Evolutionary conservation across 1,140 invertebrate genomes (phyloP), one percentile per base, ranked within the genome.

Genomic region (Lasioglossum baleicum): DNA sequence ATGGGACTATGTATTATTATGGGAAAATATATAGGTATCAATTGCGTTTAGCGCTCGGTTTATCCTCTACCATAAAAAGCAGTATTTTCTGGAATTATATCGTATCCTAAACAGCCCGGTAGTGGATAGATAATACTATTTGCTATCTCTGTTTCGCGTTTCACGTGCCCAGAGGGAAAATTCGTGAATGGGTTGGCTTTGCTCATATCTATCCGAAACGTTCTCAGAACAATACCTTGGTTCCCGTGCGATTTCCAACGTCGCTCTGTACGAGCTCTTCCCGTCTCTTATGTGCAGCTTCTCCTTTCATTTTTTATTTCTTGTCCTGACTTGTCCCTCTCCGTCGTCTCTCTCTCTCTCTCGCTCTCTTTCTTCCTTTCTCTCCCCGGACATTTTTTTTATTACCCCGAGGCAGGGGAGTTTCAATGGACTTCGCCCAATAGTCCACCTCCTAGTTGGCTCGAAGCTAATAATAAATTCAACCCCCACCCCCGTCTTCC

Each of bases 341-440:
- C 8, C n/a, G 26, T 31, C 22, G 51, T 40, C 40, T 48, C 44
- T 48, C 44, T 48, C 44, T 48, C 44, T 48, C 44, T 48, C 44
- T 11, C 44, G 2, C 44, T 48, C 2, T 48, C 5, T 17, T 7
- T 35, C 31, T 35, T 20, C 20, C 17, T 53, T 53, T 53, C 51
- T 31, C 13, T 53, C 17, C 5, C 51, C 72, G 10, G 17, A 31
- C 68, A 64, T 68, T 72, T 81, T 83, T 81, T 87, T 88, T 89
- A 81, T 82, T 83, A 81, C 74, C 71, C 31, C 76, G 81, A 84
- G 85, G 86, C 83, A 85, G 85, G 65, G 84, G 89, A 91, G 83
- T 91, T 91, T 91, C 87, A 91, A 92, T 92, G 90, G 89, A 91
- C 88, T 90, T 90, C 87, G 87, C 84, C 88, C 86, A 90, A 91